These are phyloP conservation scores for Atrina japonica DNA, from an alignment of 2,888 invertebrate genomes.

Conservation along the genomic window DNA sequence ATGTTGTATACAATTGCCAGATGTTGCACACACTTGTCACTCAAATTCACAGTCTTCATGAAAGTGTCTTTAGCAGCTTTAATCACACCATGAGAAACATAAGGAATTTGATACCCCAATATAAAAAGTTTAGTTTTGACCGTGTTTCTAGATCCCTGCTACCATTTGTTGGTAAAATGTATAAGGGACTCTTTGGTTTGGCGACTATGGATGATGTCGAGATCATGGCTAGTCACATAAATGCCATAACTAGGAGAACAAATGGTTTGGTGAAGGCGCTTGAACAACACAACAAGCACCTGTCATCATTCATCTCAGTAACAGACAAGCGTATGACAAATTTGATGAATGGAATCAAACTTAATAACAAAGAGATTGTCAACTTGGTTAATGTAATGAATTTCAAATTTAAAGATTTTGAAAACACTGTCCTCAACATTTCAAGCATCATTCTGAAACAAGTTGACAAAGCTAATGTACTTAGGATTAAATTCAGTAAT, in stretches of 20 bases:
- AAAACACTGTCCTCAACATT: constrained; percentile 1
- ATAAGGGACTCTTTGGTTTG: too few relatives aligned
- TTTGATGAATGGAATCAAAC: too few relatives aligned
- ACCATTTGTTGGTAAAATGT: too few relatives aligned
- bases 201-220: constrained; percentile 24
- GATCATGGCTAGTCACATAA: constrained; percentile 23
- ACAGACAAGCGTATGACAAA: too few relatives aligned
- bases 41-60: not conserved
- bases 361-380: too few relatives aligned
- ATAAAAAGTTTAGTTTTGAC: not conserved
- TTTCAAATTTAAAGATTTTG: too few relatives aligned
- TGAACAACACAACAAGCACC: constrained; percentile 17
- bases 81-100: too few relatives aligned
- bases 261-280: constrained; percentile 7
- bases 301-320: too few relatives aligned
- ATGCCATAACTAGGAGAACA: constrained; percentile 5
- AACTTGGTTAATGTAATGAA: too few relatives aligned
- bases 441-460: not conserved
- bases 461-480: constrained; percentile 3
- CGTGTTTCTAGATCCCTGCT: constrained; percentile 14
- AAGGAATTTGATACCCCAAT: too few relatives aligned
- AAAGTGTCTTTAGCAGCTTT: not conserved
- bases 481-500: not conserved
- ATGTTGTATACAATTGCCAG: too few relatives aligned
- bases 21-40: not conserved